phyloP scores from a whole-genome alignment of 2,797 vertebrate genomes.

The Helostoma temminkii region DNA sequence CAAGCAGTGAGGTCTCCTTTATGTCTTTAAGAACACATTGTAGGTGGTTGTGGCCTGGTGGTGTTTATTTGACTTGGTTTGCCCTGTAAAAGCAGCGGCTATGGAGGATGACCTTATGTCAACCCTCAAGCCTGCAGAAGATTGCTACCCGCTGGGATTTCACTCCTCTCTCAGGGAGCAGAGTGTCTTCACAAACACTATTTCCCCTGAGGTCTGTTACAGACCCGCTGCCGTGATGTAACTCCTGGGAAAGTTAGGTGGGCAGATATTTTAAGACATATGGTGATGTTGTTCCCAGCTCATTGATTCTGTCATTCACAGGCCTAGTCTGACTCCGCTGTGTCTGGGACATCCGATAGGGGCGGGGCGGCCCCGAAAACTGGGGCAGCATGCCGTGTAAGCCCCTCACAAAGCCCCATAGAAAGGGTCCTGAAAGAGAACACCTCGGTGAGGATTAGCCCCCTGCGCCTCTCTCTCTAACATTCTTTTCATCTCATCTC shows the following conservation, averaged over 20 bases:
- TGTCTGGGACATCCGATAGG: constrained; percentile 89
- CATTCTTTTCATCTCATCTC: constrained; percentile 86
- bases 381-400: constrained; percentile 84
- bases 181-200: constrained; percentile 52
- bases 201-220: constrained; percentile 38
- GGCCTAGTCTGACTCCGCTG: constrained; percentile 83
- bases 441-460: constrained; percentile 85
- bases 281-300: constrained; percentile 81
- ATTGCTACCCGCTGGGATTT: constrained; percentile 57
- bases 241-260: constrained; percentile 84
- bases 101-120: constrained; percentile 80
- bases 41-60: constrained; percentile 65
- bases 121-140: constrained; percentile 62
- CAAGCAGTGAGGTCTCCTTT: constrained; percentile 73
- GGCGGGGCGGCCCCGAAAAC: constrained; percentile 80
- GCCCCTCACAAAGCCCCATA: constrained; percentile 86
- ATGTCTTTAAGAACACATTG: constrained; percentile 75
- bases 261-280: constrained; percentile 82
- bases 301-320: constrained; percentile 87
- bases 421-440: constrained; percentile 86
- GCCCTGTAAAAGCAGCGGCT: constrained; percentile 77
- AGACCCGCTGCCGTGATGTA: constrained; percentile 80
- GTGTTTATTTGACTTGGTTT: constrained; percentile 83
- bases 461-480: constrained; percentile 59
- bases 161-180: constrained; percentile 48